A percentile compares a stretch with the other conserved stretches of the same genome.
These are phyloP conservation scores for Poeciliopsis occidentalis DNA, from an alignment of 2,113 vertebrate genomes.

Conservation along the genomic window DNA sequence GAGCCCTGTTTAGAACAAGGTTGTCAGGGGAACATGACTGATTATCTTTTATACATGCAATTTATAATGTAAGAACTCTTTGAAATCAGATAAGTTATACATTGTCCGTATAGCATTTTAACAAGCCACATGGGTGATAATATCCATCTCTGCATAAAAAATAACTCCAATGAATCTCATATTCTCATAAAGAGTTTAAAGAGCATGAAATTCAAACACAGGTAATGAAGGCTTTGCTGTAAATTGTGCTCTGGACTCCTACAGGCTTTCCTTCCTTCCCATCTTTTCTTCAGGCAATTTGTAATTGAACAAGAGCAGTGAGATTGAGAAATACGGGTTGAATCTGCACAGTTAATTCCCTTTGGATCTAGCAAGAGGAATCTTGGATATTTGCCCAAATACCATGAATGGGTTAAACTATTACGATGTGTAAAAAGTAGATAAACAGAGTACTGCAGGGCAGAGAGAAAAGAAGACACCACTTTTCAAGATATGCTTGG, in stretches of 20 bases:
- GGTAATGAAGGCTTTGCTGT: constrained; percentile 45
- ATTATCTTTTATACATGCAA: constrained; percentile 27
- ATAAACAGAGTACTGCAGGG: constrained; percentile 53
- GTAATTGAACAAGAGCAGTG: constrained; percentile 29
- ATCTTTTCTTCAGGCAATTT: constrained; percentile 42
- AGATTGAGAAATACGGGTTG: constrained; percentile 17
- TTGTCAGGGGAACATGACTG: constrained; percentile 32
- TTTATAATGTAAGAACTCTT: constrained; percentile 28
- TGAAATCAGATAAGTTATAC: constrained; percentile 9
- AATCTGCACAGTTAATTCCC: constrained; percentile 29
- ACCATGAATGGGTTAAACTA: constrained; percentile 41
- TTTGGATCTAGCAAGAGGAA: constrained; percentile 32
- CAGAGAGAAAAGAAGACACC: constrained; percentile 34
- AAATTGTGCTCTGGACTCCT: constrained; percentile 51
- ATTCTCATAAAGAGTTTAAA: constrained; percentile 56
- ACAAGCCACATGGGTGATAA: constrained; percentile 25
- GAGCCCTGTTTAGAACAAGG: background rate
- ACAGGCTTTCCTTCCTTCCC: constrained; percentile 24
- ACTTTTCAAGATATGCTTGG: constrained; percentile 43
- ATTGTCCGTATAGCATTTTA: constrained; percentile 46
- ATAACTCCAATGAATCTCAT: constrained; percentile 34
- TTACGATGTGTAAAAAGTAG: constrained; percentile 49
- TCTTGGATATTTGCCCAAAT: constrained; percentile 48
- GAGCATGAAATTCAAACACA: constrained; percentile 61
- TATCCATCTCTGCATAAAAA: constrained; percentile 40